A percentile compares a stretch with the other conserved stretches of the same genome.
Evolutionary conservation across 2,113 vertebrate genomes (phyloP).

Genomic region (Callionymus lyra): DNA sequence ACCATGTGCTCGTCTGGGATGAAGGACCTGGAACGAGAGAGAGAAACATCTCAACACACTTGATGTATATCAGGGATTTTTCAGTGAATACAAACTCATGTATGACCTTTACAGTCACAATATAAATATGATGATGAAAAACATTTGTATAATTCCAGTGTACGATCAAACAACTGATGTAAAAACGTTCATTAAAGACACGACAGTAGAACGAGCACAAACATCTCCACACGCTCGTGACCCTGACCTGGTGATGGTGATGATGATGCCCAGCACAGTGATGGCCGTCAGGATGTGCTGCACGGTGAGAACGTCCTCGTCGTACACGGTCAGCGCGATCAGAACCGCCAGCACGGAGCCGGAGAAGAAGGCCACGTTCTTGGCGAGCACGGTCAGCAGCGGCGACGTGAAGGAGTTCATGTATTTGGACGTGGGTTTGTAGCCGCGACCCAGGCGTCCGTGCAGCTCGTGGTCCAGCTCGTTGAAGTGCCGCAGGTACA

Average conservation of each 20-base stretch:
- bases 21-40: constrained; percentile 75
- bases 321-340: constrained; percentile 93
- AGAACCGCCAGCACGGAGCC: constrained; percentile 96
- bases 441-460: constrained; percentile 86
- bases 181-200: too few species aligned
- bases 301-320: constrained; percentile 89
- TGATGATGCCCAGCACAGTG: constrained; percentile 87
- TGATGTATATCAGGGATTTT: constrained; percentile 61
- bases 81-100: neutral
- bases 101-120: neutral
- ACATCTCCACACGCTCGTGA: too few species aligned
- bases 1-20: constrained; percentile 97
- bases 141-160: neutral
- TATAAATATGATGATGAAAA: neutral
- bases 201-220: too few species aligned
- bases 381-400: constrained; percentile 84
- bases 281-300: constrained; percentile 93
- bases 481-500: constrained; percentile 95
- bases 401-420: constrained; percentile 98
- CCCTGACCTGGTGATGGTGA: constrained; percentile 88
- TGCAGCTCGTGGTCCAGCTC: constrained; percentile 93
- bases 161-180: too few species aligned
- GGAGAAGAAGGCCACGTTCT: constrained; percentile 94
- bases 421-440: constrained; percentile 96
- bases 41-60: constrained; percentile 63